These are phyloP conservation scores for Listronotus oregonensis DNA, from an alignment of 1,140 invertebrate genomes.

Conservation along the genomic window DNA sequence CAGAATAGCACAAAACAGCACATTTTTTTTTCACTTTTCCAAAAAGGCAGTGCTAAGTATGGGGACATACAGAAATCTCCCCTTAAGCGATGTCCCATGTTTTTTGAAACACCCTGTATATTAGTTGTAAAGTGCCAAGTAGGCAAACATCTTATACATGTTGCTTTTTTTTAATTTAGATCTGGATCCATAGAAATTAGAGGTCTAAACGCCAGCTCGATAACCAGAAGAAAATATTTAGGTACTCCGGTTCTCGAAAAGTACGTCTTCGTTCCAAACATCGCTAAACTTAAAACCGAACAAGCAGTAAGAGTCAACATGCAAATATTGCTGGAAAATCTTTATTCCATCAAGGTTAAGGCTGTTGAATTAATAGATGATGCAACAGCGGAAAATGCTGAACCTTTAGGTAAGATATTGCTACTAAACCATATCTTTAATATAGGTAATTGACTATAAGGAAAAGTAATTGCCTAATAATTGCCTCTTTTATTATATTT, in stretches of 20 bases:
- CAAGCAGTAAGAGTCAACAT: constrained; percentile 61
- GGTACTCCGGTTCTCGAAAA: constrained; percentile 73
- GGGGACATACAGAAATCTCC: too few relatives aligned
- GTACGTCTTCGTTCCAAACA: constrained; percentile 77
- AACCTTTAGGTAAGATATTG: constrained; percentile 62
- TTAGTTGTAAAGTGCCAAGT: too few relatives aligned
- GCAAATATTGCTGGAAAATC: constrained; percentile 82
- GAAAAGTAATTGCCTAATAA: too few relatives aligned
- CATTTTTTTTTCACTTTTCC: too few relatives aligned
- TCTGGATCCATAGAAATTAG: constrained; percentile 85
- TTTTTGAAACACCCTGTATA: too few relatives aligned
- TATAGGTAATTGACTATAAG: too few relatives aligned
- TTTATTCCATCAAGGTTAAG: constrained; percentile 69
- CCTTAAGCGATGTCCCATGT: too few relatives aligned
- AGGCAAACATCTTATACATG: too few relatives aligned
- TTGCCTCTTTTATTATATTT: too few relatives aligned
- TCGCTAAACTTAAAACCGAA: constrained; percentile 51
- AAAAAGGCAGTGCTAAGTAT: too few relatives aligned
- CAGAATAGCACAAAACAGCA: too few relatives aligned
- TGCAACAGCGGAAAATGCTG: constrained; percentile 56
- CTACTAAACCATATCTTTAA: too few relatives aligned
- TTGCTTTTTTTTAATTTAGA: constrained; percentile 59
- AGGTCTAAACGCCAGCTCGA: constrained; percentile 79
- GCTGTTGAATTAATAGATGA: constrained; percentile 70
- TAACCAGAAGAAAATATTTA: constrained; percentile 68